Percentiles rank a stretch among this genome's conserved stretches.
These are phyloP conservation scores for Macrostomum lignano DNA, from an alignment of 1,140 invertebrate species.

Conservation along the genomic window DNA sequence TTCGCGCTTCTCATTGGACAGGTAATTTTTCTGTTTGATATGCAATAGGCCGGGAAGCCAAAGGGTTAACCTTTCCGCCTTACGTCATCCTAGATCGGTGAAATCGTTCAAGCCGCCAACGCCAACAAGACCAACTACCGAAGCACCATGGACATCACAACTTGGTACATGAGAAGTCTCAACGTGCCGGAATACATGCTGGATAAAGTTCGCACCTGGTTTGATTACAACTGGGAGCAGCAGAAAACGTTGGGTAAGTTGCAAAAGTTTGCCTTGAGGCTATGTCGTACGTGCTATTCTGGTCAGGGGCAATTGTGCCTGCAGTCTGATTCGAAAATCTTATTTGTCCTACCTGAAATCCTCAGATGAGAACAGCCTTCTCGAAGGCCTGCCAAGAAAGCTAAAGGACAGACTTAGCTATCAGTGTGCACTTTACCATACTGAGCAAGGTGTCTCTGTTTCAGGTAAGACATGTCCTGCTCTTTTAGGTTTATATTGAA, in stretches of 20 bases:
- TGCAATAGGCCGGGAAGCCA: no score
- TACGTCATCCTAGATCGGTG: constrained; percentile 38
- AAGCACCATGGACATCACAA: constrained; percentile 37
- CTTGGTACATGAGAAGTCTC: constrained; percentile 41
- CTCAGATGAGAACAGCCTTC: constrained; percentile 49
- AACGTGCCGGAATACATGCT: constrained; percentile 47
- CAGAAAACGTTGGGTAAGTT: constrained; percentile 52
- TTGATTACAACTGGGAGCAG: constrained; percentile 65
- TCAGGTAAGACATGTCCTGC: no score
- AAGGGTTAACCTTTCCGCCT: no score
- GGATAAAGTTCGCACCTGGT: constrained; percentile 52
- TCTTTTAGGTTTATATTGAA: no score
- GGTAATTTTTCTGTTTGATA: no score
- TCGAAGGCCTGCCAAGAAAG: constrained; percentile 53
- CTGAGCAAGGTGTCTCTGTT: constrained; percentile 57
- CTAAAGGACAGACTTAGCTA: constrained; percentile 65
- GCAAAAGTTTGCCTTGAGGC: no score
- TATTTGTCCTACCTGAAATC: constrained; percentile 10
- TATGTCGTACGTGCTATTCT: constrained; percentile 2
- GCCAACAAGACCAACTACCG: constrained; percentile 51
- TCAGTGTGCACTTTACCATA: constrained; percentile 60
- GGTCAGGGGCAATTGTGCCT: not conserved
- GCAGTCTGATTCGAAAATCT: constrained; percentile 5
- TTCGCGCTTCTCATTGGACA: constrained; percentile 75
- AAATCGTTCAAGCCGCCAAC: constrained; percentile 65